These are phyloP conservation scores for Hedya salicella DNA, from an alignment of 2,888 invertebrate genomes.

Conservation along the genomic window DNA sequence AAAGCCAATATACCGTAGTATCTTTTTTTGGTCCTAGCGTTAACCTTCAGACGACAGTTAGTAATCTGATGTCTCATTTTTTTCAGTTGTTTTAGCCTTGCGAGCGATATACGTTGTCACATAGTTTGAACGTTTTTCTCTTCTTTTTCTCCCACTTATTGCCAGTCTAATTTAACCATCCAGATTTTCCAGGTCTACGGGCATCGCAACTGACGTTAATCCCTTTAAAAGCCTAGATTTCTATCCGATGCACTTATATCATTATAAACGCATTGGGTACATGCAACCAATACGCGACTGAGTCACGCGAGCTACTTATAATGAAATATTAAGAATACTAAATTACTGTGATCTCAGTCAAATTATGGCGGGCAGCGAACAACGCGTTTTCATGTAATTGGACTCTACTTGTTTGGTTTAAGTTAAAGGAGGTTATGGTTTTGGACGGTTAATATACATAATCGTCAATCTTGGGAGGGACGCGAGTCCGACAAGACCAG, in stretches of 20 bases:
- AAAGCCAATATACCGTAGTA: too few relatives aligned
- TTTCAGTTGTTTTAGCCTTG: too few relatives aligned
- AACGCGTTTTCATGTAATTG: slow-evolving; percentile 72
- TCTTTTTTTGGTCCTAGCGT: too few relatives aligned
- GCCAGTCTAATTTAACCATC: neutral
- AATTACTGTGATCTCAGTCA: slow-evolving; percentile 74
- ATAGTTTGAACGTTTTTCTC: neutral
- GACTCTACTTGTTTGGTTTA: slow-evolving; percentile 56
- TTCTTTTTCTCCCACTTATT: neutral
- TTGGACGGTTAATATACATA: too few relatives aligned
- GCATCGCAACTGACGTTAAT: neutral
- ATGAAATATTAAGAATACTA: slow-evolving; percentile 70
- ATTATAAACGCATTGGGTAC: slow-evolving; percentile 29
- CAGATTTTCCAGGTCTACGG: neutral
- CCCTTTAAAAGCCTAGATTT: slow-evolving; percentile 18
- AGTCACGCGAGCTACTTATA: slow-evolving; percentile 62
- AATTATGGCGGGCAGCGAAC: slow-evolving; percentile 65
- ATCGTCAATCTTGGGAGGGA: too few relatives aligned
- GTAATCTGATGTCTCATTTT: too few relatives aligned
- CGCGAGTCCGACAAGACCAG: too few relatives aligned
- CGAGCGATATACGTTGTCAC: too few relatives aligned
- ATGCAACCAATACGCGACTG: slow-evolving; percentile 38
- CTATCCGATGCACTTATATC: slow-evolving; percentile 19
- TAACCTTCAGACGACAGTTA: too few relatives aligned
- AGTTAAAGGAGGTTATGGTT: slow-evolving; percentile 49